Percentiles rank a stretch among this genome's conserved stretches.
phyloP scores from a whole-genome alignment of 2,113 vertebrate species.

The Lynx canadensis region DNA sequence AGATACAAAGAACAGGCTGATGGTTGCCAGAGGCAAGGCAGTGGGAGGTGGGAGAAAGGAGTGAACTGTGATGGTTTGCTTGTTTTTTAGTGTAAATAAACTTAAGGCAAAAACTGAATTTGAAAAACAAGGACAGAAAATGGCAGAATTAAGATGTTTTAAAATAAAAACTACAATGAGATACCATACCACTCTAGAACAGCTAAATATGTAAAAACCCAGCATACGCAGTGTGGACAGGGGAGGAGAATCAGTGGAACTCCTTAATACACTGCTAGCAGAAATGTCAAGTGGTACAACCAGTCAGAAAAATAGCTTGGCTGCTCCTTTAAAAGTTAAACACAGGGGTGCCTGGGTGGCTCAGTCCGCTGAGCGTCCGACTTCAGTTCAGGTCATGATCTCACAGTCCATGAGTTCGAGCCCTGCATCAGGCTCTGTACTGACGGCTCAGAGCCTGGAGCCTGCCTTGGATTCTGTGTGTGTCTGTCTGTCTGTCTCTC shows the following conservation, averaged over 20 bases:
- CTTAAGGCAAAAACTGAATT: not conserved
- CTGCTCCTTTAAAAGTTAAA: not conserved
- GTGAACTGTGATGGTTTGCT: not conserved
- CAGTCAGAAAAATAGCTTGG: not conserved
- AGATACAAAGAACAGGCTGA: not conserved
- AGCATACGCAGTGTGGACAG: no score
- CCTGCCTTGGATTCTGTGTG: no score
- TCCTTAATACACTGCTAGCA: no score
- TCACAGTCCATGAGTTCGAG: no score
- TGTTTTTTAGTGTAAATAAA: not conserved
- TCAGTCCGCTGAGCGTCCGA: no score
- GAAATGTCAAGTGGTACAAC: not conserved
- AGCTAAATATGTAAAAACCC: not conserved
- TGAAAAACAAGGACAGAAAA: not conserved
- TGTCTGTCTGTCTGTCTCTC: accelerated
- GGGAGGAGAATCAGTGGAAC: no score
- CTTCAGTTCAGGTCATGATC: no score
- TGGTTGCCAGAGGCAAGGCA: not conserved
- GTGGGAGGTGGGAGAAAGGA: not conserved
- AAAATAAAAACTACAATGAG: not conserved
- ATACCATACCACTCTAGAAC: not conserved
- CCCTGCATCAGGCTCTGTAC: no score
- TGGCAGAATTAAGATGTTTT: not conserved
- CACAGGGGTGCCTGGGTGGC: no score
- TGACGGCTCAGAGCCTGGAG: no score